Conservation (phyloP, 2,888 invertebrate species). For the Sinopyrophorus schimmeli region DNA sequence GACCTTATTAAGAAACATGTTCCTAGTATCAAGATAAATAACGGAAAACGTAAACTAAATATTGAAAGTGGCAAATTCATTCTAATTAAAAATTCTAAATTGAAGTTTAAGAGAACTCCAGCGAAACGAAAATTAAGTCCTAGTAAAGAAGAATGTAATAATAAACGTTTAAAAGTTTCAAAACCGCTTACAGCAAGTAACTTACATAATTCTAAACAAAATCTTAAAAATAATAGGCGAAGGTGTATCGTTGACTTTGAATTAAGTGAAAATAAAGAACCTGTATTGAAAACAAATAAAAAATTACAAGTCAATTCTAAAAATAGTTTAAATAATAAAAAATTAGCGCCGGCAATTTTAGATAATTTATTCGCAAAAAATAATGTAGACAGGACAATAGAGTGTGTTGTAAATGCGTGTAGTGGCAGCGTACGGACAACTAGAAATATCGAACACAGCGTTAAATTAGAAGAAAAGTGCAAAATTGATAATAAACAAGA, state of each 20-base stretch:
- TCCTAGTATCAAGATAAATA: conserved; percentile 53
- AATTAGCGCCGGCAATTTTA: conserved; percentile 52
- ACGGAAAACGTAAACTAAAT: conserved; percentile 56
- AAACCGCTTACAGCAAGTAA: conserved; percentile 50
- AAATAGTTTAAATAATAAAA: conserved; percentile 31
- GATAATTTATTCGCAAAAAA: conserved; percentile 63
- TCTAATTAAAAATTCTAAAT: conserved; percentile 33
- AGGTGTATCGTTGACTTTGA: conserved; percentile 33
- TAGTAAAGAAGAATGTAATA: conserved; percentile 33
- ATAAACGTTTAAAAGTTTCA: conserved; percentile 40
- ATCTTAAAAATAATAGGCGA: conserved; percentile 44
- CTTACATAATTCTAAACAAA: conserved; percentile 43
- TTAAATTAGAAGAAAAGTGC: conserved; percentile 19
- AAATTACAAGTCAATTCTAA: conserved; percentile 35
- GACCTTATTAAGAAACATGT: conserved; percentile 57
- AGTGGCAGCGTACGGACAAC: conserved; percentile 46
- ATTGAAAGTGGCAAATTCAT: conserved; percentile 31
- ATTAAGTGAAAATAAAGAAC: conserved; percentile 43
- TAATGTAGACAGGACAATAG: conserved; percentile 60
- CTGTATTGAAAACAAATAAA: conserved; percentile 34
- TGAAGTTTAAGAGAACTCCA: conserved; percentile 52
- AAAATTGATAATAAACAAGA: conserved; percentile 21
- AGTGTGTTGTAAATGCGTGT: conserved; percentile 48
- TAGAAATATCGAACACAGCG: conserved; percentile 31
- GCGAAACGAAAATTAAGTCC: conserved; percentile 56